phyloP scores from a whole-genome alignment of 2,888 invertebrate species.

The Drosophila helvetica region DNA sequence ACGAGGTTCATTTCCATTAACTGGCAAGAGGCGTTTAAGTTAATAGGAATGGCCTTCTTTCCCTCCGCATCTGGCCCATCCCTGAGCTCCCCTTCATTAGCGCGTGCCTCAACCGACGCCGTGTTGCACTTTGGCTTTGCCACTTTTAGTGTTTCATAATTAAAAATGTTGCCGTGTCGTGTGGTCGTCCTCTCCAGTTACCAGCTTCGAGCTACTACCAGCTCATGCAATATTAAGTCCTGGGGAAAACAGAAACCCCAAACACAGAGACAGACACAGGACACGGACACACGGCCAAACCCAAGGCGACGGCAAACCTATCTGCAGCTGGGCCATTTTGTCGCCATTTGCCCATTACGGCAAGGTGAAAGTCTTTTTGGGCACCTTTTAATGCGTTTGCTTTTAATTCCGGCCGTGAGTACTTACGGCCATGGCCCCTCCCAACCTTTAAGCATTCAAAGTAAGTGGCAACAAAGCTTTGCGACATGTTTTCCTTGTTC shows the following conservation, averaged over 20 bases:
- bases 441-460: constrained; percentile 51
- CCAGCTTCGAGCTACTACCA: constrained; percentile 23
- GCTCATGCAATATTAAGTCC: constrained; percentile 63
- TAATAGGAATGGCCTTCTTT: constrained; percentile 75
- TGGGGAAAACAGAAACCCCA: constrained; percentile 20
- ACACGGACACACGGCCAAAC: constrained; percentile 3
- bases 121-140: constrained; percentile 77
- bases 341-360: constrained; percentile 44
- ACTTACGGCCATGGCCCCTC: constrained; percentile 62
- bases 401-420: constrained; percentile 73
- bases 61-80: constrained; percentile 16
- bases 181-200: constrained; percentile 41
- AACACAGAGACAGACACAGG: background rate
- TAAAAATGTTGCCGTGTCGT: constrained; percentile 80
- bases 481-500: constrained; percentile 64
- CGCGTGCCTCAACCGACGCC: constrained; percentile 46
- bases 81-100: constrained; percentile 32
- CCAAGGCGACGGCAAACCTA: constrained; percentile 13
- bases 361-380: constrained; percentile 77
- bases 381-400: constrained; percentile 78
- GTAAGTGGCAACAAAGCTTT: constrained; percentile 67
- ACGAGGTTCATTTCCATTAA: constrained; percentile 81
- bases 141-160: constrained; percentile 83
- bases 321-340: constrained; percentile 74
- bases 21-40: constrained; percentile 81